Evolutionary conservation across 2,888 invertebrate species (phyloP).

Genomic region (Chymomyza procnemis): DNA sequence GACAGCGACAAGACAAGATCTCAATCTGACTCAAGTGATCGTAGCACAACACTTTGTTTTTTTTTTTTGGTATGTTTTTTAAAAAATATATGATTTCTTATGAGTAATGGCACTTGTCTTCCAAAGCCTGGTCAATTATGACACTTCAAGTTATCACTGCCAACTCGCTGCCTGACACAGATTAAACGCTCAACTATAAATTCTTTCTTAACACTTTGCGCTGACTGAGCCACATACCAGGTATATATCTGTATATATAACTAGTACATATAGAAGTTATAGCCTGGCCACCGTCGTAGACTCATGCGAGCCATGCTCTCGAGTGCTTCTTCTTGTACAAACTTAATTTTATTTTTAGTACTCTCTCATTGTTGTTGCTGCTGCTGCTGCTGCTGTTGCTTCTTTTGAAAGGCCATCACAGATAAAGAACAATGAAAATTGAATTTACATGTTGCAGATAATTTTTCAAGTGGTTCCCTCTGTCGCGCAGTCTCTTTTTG

Average conservation of each 20-base stretch:
- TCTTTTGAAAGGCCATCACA: conserved; percentile 47
- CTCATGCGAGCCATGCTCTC: conserved; percentile 27
- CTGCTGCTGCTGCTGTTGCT: conserved; percentile 18
- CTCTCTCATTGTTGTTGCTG: conserved; percentile 6
- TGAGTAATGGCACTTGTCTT: conserved; percentile 76
- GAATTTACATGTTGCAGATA: conserved; percentile 76
- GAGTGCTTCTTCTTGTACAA: conserved; percentile 43
- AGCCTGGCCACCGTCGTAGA: not conserved
- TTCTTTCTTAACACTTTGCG: conserved; percentile 64
- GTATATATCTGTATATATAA: not conserved
- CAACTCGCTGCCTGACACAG: conserved; percentile 58
- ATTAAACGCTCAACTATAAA: conserved; percentile 70
- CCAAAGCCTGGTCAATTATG: conserved; percentile 76
- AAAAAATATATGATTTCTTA: conserved; percentile 28
- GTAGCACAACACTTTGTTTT: conserved; percentile 10
- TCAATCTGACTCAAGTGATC: conserved; percentile 54
- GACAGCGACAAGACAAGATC: conserved; percentile 39
- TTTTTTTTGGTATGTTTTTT: too few relatives aligned
- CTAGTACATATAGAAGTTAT: not conserved
- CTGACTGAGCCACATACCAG: not conserved
- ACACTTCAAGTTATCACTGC: conserved; percentile 76
- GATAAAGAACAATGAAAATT: conserved; percentile 76
- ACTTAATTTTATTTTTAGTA: conserved; percentile 49
- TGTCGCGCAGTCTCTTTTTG: not conserved
- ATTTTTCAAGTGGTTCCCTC: conserved; percentile 68